Evolutionary conservation across 2,113 vertebrate species (phyloP), one percentile per base, ranked within the genome.

Genomic region (Catharus bicknelli): DNA sequence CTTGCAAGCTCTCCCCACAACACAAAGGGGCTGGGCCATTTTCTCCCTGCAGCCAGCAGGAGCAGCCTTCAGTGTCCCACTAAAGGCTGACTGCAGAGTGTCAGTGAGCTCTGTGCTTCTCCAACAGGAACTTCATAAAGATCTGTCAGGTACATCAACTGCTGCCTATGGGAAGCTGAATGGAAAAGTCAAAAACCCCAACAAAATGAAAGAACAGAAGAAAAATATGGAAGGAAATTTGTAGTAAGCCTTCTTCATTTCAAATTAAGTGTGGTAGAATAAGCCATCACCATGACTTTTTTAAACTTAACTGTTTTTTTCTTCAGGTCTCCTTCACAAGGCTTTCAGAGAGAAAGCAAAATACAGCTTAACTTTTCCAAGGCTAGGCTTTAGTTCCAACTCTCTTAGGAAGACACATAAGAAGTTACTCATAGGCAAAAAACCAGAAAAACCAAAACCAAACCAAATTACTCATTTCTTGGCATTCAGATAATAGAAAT

Each of bases 391-490:
- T 54, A 68, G 45, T 26, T 94, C 91, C 84, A 69, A 16, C 74
- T 93, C 88, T 86, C 81, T 85, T 79, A 72, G 21, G 70, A 91
- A 91, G 88, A 90, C 5, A 84, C 59, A 67, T 81, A 53, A 64
- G 38, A 94, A 89, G 66, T 89, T 90, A 79, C 53, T 89, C 50
- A 55, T n/a, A 87, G 90, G 68, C 79, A 79, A 0, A 4, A 85
- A 91, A 87, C 80, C 80, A 74, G 34, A 53, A 87, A 54, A 90
- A 61, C 21, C 36, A 34, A 48, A 88, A 20, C 12, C 48, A 58
- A 88, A 51, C 27, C 17, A n/a, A 87, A 68, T 79, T 62, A 90
- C 42, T 94, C 6, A 93, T 73, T 95, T 64, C 87, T 93, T 94
- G 94, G 91, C 87, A 61, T 64, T 80, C 78, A 45, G 36, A 67